Evolutionary conservation across 2,888 invertebrate genomes (phyloP).

Genomic region (Melanargia galathea): DNA sequence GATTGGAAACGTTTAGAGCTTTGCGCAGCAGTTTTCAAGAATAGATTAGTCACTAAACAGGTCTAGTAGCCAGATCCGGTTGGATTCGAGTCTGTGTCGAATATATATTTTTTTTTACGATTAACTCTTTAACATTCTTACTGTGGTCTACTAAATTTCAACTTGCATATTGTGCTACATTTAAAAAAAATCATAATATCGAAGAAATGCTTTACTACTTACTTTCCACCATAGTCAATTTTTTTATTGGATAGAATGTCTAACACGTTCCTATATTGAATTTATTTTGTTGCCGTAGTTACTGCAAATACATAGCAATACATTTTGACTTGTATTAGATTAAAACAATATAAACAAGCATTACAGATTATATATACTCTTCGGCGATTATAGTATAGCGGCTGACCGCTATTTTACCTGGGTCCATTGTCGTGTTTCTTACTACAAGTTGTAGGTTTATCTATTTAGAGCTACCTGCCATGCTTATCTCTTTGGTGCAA

Average conservation of each 20-base stretch:
- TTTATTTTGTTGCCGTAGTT: not conserved
- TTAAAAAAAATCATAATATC: not conserved
- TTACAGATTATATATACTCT: not conserved
- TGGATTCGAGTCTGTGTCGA: slow-evolving; percentile 24
- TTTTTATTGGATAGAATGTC: not conserved
- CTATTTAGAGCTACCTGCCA: slow-evolving; percentile 1
- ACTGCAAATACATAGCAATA: not conserved
- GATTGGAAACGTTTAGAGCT: slow-evolving; percentile 30
- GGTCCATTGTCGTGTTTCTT: not conserved
- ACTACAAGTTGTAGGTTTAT: not conserved
- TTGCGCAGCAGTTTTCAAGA: slow-evolving; percentile 26
- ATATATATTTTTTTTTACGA: slow-evolving; percentile 26
- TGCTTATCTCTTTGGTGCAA: not conserved
- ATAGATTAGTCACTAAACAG: slow-evolving; percentile 32
- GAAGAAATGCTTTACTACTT: not conserved
- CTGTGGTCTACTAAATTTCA: slow-evolving; percentile 43
- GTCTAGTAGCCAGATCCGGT: slow-evolving; percentile 26
- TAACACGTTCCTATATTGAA: not conserved
- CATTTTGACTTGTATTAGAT: not conserved
- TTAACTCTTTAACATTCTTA: slow-evolving; percentile 53
- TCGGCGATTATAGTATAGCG: no score
- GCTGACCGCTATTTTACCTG: slow-evolving; percentile 10
- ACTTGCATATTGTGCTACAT: not conserved
- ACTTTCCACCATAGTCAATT: not conserved
- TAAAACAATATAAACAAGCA: not conserved